Base-by-base conservation (phyloP, 2,797 vertebrate genomes). In the Tauraco hartlaubi region DNA sequence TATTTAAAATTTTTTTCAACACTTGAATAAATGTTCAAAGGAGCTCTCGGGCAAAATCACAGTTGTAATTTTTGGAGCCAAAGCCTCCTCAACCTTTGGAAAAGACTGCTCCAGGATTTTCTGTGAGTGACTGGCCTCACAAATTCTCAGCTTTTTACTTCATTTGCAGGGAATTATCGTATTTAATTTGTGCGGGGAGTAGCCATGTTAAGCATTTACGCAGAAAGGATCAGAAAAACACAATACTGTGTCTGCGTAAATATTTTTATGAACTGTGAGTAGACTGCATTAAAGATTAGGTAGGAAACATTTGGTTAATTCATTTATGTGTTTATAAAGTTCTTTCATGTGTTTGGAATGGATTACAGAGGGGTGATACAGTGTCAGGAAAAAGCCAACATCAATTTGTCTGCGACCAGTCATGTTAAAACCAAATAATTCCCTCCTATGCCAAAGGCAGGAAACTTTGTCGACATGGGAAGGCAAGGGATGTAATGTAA, bases 131-230 rank as follows among this genome's bases (percentile, higher is more conserved):
- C 63, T 94, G 77, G 90, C 63, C 85, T 88, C 88, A 79, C 44
- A 95, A 88, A 96, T 96, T 88, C 71, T 82, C n/a, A 18, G 44
- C 63, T 86, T 90, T 93, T 95, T 76, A 71, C 91, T 95, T 95
- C 59, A 87, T 94, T 96, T 94, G 63, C 61, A 67, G n/a, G 61
- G 91, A 95, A 87, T 96, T 94, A 94, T 51, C 75, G 59, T 82
- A 80, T 66, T 92, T 89, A 90, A 91, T 77, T 95, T 91, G 77
- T 85, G 63, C 90, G 92, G 64, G 66, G 28, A 78, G 41, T 67
- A 95, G 82, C 69, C 88, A 51, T 39, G 33, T 71, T 90, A 84
- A 79, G 71, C 73, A 31, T 75, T 95, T 88, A 81, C 0, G 0
- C 59, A 72, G 63, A 74, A 82, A 69, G 77, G 80, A 94, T 90